Conservation (phyloP, 2,888 invertebrate genomes). For the Ypsolopha scabrella region DNA sequence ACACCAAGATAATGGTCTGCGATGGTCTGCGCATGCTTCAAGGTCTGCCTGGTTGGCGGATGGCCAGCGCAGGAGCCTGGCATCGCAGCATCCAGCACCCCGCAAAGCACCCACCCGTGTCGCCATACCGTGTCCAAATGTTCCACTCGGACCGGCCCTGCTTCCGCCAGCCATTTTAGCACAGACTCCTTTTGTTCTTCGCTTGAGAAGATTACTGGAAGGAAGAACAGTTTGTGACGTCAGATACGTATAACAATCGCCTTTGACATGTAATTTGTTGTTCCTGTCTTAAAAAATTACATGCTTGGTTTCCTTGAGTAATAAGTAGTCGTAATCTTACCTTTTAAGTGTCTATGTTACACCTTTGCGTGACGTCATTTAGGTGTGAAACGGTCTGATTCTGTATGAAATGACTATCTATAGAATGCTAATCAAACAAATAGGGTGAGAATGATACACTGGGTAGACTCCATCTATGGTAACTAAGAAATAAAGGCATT, state of each 20-base stretch:
- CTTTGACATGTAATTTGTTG: too few species aligned
- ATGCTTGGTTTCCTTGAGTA: too few species aligned
- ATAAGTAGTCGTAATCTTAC: too few species aligned
- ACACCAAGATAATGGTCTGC: constrained; percentile 73
- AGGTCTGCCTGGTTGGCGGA: constrained; percentile 49
- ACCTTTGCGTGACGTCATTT: too few species aligned
- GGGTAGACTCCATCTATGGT: too few species aligned
- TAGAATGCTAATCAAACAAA: too few species aligned
- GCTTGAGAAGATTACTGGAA: constrained; percentile 53
- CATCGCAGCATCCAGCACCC: constrained; percentile 67
- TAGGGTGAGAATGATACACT: too few species aligned
- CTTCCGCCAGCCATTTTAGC: constrained; percentile 51
- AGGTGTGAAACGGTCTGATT: too few species aligned
- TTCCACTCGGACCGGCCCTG: constrained; percentile 46
- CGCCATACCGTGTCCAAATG: constrained; percentile 69
- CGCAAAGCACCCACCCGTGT: constrained; percentile 72
- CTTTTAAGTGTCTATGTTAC: too few species aligned
- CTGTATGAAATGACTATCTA: too few species aligned
- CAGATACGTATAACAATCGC: background rate
- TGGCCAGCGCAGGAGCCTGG: constrained; percentile 73
- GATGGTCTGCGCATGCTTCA: constrained; percentile 69
- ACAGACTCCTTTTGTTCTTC: constrained; percentile 52
- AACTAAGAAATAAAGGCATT: too few species aligned
- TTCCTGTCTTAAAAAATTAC: too few species aligned
- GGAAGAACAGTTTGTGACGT: background rate